phyloP scores from a whole-genome alignment of 2,113 vertebrate species.

The Notechis scutatus region DNA sequence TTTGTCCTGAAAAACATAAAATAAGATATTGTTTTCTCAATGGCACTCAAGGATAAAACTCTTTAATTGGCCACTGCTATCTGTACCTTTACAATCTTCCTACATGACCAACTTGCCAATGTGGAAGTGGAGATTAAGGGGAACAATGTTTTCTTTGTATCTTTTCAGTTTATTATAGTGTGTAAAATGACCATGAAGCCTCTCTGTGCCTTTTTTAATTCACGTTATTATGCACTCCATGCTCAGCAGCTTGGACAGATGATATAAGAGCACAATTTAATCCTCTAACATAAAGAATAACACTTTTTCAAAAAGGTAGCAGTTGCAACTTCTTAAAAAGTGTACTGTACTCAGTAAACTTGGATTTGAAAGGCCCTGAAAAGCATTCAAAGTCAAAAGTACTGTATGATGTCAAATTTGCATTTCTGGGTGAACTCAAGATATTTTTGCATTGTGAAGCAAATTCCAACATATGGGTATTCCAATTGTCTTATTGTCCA shows the following conservation, averaged over 20 bases:
- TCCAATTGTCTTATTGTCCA: rapidly evolving
- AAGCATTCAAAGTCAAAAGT: not conserved
- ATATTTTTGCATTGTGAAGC: not conserved
- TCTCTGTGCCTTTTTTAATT: not conserved
- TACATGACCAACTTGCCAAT: not conserved
- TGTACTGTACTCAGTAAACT: not conserved
- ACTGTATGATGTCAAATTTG: not conserved
- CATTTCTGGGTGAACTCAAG: not conserved
- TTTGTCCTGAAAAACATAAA: not conserved
- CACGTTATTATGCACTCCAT: not conserved
- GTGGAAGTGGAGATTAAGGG: not conserved
- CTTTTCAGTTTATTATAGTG: not conserved
- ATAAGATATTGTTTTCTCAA: not conserved
- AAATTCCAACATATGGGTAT: not conserved
- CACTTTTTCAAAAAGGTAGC: not conserved
- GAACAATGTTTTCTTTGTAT: not conserved
- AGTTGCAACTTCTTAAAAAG: not conserved
- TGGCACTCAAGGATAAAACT: not conserved
- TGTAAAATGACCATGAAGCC: not conserved
- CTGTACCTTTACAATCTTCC: not conserved
- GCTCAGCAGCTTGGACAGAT: not conserved
- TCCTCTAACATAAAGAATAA: not conserved
- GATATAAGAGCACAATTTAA: not conserved
- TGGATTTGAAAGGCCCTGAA: not conserved
- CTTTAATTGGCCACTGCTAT: not conserved